Conservation (phyloP, 2,888 invertebrate species). For the Sympetrum striolatum region DNA sequence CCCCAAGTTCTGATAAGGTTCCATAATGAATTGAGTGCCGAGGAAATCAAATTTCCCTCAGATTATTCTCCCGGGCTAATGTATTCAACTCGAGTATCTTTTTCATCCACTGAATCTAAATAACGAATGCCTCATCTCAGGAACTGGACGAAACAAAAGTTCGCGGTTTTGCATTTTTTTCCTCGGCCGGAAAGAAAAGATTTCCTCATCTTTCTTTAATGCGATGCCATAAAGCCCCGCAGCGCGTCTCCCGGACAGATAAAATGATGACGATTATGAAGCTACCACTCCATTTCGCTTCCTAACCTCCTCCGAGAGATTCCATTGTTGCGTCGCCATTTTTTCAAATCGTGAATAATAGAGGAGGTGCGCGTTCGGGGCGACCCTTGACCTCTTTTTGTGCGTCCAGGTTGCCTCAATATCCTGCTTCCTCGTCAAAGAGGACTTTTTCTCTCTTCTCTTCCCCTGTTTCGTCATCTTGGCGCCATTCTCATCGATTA, state of each 20-base stretch:
- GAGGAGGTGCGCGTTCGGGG: background rate
- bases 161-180: background rate
- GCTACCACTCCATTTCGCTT: background rate
- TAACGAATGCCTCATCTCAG: background rate
- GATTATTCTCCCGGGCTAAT: too few species aligned
- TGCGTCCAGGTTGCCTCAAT: background rate
- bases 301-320: background rate
- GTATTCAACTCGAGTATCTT: background rate
- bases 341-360: constrained; percentile 18
- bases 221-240: background rate
- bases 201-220: background rate
- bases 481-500: too few species aligned
- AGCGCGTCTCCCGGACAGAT: background rate
- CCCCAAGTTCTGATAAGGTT: background rate
- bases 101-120: background rate
- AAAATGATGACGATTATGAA: background rate
- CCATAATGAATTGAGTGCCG: background rate
- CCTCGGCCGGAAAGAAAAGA: background rate
- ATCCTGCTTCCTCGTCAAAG: background rate
- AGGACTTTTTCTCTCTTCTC: background rate
- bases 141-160: background rate
- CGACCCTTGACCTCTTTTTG: constrained; percentile 39
- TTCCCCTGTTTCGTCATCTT: background rate
- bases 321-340: constrained; percentile 23
- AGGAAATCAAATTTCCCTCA: background rate